These are phyloP conservation scores for Ceyx cyanopectus DNA, from an alignment of 2,113 vertebrate species.

Conservation along the genomic window DNA sequence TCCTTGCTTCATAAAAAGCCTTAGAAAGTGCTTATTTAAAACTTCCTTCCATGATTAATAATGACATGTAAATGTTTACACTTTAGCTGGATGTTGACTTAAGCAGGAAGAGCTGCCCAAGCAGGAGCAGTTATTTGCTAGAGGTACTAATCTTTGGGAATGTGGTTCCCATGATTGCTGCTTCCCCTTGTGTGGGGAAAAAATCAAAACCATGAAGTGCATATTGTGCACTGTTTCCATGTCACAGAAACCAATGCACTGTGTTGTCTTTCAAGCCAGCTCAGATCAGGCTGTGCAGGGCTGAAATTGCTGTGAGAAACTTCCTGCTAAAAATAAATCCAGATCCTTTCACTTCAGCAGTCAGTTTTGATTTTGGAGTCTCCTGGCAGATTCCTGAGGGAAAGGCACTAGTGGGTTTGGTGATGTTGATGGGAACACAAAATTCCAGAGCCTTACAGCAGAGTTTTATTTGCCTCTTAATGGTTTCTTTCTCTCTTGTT, in stretches of 20 bases:
- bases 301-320: background rate
- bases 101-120: background rate
- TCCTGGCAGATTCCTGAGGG: constrained; percentile 3
- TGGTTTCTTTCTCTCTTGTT: background rate
- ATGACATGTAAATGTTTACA: background rate
- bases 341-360: background rate
- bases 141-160: background rate
- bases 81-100: background rate
- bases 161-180: background rate
- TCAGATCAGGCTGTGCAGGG: background rate
- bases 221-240: rapidly evolving
- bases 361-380: background rate
- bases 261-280: background rate
- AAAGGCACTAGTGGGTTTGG: background rate
- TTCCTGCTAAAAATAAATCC: background rate
- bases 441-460: background rate
- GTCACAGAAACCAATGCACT: background rate
- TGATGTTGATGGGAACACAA: background rate
- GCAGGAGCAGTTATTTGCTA: background rate
- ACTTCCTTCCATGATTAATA: background rate
- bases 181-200: background rate
- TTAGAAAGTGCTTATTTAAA: background rate
- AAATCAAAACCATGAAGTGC: background rate
- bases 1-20: background rate
- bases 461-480: background rate